phyloP scores from a whole-genome alignment of 2,797 vertebrate genomes.

The Serranus cabrilla region DNA sequence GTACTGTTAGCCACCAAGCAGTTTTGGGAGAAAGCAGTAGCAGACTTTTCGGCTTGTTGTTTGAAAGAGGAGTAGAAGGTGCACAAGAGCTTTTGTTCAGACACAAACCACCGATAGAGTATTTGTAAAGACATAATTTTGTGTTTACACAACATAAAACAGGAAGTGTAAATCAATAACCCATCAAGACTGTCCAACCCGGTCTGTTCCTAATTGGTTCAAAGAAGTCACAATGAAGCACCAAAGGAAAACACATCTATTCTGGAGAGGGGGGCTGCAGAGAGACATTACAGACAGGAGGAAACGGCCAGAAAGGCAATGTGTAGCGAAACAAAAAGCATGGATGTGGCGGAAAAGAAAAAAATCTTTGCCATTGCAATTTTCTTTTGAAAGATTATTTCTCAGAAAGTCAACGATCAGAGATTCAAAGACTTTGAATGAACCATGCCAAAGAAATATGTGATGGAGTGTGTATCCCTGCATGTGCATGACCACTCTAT shows the following conservation, averaged over 20 bases:
- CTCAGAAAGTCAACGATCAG: too few species aligned
- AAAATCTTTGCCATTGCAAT: too few species aligned
- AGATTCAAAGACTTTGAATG: too few species aligned
- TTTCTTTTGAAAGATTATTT: too few species aligned
- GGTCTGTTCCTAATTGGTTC: neutral
- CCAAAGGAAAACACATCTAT: neutral
- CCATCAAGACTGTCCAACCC: neutral
- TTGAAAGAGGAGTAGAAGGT: neutral
- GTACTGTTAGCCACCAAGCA: neutral
- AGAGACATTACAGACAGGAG: neutral
- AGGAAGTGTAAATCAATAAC: conserved; percentile 19
- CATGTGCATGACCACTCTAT: too few species aligned
- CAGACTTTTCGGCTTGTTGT: neutral
- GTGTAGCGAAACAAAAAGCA: neutral
- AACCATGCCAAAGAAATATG: too few species aligned
- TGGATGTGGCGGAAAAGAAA: too few species aligned
- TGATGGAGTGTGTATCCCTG: too few species aligned
- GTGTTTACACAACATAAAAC: neutral
- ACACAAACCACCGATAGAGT: neutral
- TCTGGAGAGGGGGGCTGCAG: neutral
- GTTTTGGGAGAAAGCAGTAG: neutral
- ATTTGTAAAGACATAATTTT: neutral
- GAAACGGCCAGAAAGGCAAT: neutral
- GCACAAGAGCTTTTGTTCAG: neutral
- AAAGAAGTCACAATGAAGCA: neutral